phyloP scores from a whole-genome alignment of 1,140 invertebrate genomes.

The Lepidurus apus region DNA sequence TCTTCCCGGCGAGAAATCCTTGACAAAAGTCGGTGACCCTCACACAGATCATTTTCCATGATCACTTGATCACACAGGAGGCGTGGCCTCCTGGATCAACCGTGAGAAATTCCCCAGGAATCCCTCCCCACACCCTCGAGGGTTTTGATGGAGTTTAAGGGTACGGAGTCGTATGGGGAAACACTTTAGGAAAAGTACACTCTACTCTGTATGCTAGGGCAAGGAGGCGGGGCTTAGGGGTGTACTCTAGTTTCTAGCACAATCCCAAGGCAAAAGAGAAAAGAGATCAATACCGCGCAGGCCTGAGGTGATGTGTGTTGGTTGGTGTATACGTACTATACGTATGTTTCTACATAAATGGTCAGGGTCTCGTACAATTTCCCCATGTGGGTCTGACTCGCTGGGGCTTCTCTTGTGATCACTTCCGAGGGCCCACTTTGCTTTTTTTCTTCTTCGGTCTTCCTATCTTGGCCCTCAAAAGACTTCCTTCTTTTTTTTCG shows the following conservation, averaged over 20 bases:
- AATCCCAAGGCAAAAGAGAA: neutral
- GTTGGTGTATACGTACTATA: neutral
- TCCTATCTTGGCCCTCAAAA: neutral
- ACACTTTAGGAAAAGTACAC: too few species aligned
- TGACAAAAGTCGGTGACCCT: slow-evolving; percentile 10
- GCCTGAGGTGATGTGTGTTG: slow-evolving; percentile 10
- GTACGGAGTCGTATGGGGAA: too few species aligned
- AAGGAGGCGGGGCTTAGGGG: neutral
- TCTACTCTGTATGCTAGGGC: too few species aligned
- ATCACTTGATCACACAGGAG: neutral
- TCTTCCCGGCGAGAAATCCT: neutral
- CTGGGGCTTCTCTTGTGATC: slow-evolving; percentile 1
- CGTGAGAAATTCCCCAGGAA: too few species aligned
- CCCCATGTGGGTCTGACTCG: slow-evolving; percentile 13
- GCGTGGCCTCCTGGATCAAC: too few species aligned
- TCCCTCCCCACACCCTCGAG: too few species aligned
- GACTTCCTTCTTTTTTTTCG: neutral
- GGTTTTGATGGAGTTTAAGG: too few species aligned
- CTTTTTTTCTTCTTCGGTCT: neutral
- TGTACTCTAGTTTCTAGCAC: neutral
- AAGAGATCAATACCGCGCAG: slow-evolving; percentile 18
- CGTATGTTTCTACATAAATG: slow-evolving; percentile 5
- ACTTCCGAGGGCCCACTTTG: neutral
- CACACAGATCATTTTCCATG: neutral
- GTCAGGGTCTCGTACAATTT: slow-evolving; percentile 14